A percentile compares a stretch with the other conserved stretches of the same genome.
Evolutionary conservation across 2,113 vertebrate genomes (phyloP).

Genomic region (Leptodactylus fuscus): DNA sequence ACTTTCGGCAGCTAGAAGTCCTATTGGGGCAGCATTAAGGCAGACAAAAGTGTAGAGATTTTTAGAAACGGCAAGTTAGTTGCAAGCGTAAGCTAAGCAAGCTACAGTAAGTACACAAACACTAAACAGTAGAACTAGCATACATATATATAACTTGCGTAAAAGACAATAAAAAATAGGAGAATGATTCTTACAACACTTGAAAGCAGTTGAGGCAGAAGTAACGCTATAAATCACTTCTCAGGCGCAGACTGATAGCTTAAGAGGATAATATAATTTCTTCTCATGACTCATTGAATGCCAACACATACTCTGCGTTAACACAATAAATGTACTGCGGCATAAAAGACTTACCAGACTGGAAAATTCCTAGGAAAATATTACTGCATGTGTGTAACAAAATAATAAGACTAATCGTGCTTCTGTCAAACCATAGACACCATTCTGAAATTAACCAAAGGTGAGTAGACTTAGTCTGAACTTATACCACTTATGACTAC

Average conservation of each 20-base stretch:
- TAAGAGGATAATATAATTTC: constrained; percentile 24
- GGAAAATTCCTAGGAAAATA: constrained; percentile 38
- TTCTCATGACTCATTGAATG: constrained; percentile 7
- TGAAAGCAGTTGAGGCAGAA: neutral
- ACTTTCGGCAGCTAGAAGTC: constrained; percentile 98
- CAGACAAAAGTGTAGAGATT: constrained; percentile 82
- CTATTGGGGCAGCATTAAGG: constrained; percentile 90
- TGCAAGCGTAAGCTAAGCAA: constrained; percentile 58
- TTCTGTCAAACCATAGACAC: neutral
- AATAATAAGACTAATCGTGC: constrained; percentile 4
- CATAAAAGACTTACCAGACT: constrained; percentile 43
- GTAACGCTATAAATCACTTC: constrained; percentile 10
- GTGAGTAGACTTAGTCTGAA: too few relatives aligned
- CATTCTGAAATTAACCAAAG: neutral
- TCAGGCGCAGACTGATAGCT: neutral
- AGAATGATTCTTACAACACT: neutral
- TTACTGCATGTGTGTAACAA: neutral
- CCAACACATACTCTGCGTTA: constrained; percentile 16
- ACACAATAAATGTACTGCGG: neutral
- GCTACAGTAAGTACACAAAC: constrained; percentile 32
- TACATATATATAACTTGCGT: neutral
- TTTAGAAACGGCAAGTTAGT: constrained; percentile 76
- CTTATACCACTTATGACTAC: neutral
- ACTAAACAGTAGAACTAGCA: neutral
- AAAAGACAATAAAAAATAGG: neutral